Evolutionary conservation across 1,140 invertebrate genomes (phyloP), one percentile per base, ranked within the genome.

Genomic region (Lasioglossum baleicum): DNA sequence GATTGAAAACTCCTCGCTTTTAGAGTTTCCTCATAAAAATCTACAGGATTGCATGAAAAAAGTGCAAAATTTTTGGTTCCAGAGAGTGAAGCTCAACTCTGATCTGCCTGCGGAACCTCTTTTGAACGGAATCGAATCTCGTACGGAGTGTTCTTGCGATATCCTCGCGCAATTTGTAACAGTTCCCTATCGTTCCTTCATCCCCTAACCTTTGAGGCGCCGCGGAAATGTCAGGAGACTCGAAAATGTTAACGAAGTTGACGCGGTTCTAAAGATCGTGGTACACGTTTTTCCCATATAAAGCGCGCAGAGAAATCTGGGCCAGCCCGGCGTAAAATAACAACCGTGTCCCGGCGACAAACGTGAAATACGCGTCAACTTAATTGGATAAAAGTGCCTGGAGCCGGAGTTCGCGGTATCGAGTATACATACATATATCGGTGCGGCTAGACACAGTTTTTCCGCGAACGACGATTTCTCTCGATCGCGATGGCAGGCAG

Each of bases 361-460:
- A n/a, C 20, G 31, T 76, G 75, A 65, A 60, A 78, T 77, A 78
- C 68, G 69, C 60, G 69, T 82, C 64, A 68, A 10, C 8, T 73
- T 82, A 82, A 82, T 82, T 82, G 80, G 76, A 80, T 75, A 80
- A 68, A 75, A 68, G 42, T 44, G 42, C 17, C 48, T 22, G 10
- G 31, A 17, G 26, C 65, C 51, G 13, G 51, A 53, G 51, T 26
- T 44, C 13, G 26, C 15, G n/a, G 42, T 74, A 35, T 76, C 73
- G 66, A 20, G 44, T 69, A 56, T 53, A 35, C 35, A 35, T 35
- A 35, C 35, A 35, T 35, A 53, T 63, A 53, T 63, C 73, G 73
- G 31, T n/a, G 53, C 40, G 58, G 77, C 56, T 42, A 51, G 71
- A 69, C 44, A 42, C n/a, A 31, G 51, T 76, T 81, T 76, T 76